These are phyloP conservation scores for Sorex maritimensis DNA, from an alignment of 2,797 vertebrate species.

Conservation along the genomic window DNA sequence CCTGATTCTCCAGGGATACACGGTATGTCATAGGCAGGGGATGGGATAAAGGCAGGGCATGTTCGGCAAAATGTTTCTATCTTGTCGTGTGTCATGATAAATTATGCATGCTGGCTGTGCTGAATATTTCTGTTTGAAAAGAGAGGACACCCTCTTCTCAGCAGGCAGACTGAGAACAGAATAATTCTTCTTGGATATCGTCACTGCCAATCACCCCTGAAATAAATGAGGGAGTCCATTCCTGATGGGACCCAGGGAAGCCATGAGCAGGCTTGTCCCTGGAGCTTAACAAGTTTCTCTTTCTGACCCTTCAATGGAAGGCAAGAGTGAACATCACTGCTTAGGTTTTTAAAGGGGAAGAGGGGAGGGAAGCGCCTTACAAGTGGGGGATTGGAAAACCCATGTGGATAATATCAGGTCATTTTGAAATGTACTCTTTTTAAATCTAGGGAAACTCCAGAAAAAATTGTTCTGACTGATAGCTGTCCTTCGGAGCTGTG, in stretches of 20 bases:
- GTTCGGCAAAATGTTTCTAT: constrained; percentile 38
- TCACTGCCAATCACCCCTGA: constrained; percentile 26
- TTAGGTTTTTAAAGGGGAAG: not conserved
- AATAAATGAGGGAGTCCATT: constrained; percentile 31
- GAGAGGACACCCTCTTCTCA: not conserved
- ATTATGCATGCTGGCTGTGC: constrained; percentile 2
- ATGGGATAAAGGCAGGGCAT: not conserved
- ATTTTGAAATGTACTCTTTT: constrained; percentile 31
- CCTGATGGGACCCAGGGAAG: not conserved
- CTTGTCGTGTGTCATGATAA: not conserved
- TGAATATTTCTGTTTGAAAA: constrained; percentile 40
- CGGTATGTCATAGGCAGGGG: not conserved
- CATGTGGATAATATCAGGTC: not conserved
- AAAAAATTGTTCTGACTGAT: constrained; percentile 36
- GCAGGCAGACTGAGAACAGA: constrained; percentile 48
- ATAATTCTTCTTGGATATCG: constrained; percentile 21
- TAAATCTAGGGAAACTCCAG: constrained; percentile 23
- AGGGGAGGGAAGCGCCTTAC: not conserved
- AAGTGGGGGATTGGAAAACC: not conserved
- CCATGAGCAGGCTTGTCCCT: not conserved
- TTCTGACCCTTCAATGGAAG: not conserved
- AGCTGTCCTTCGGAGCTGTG: not conserved
- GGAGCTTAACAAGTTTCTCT: constrained; percentile 3
- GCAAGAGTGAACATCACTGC: not conserved
- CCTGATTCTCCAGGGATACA: constrained; percentile 15